Base-by-base conservation (phyloP, 2,113 vertebrate species). In the Aldabrachelys gigantea region DNA sequence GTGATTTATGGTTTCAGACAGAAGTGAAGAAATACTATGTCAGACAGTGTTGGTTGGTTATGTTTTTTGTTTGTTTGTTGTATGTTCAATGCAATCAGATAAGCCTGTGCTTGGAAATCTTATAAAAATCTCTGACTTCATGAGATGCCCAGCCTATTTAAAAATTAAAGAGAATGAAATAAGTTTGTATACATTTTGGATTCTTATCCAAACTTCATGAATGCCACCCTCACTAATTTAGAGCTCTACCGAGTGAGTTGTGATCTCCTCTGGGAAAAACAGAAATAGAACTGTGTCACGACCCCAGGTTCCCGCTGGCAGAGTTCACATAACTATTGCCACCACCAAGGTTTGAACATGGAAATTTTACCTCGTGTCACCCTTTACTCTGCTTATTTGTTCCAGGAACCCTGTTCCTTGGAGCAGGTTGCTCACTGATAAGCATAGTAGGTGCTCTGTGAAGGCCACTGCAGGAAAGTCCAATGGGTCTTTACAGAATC, bases 141-240 rank as follows among this genome's bases (percentile, higher is more conserved):
- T 79, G 62, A 95, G 95, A 91, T 89, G 72, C 80, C 78, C 59
- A 49, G 50, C 72, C 50, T 87, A 93, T 94, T 47, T 78, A 44
- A 78, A 78, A 78, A 8, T 78, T 14, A 29, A 88, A 96, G 95
- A 95, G 94, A 97, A 95, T 72, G 94, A 79, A 97, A 84, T 88
- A 94, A 82, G 62, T 91, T 96, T 96, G 65, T 94, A 65, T 88
- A 93, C 84, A 44, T 95, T 94, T 95, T 89, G n/a, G 83, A 52
- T 95, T 91, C 78, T 38, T 88, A 47, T 47, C 11, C 75, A 78
- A 47, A 47, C 72, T 19, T 76, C 21, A 5, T 75, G 38, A 38
- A 24, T 13, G 75, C 4, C 41, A 78, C 75, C 12, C 24, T 78
- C 38, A 78, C 10, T 78, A 78, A 27, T 14, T 82, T 50, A 87